A percentile compares a stretch with the other conserved stretches of the same genome.
Evolutionary conservation across 2,888 invertebrate genomes (phyloP).

Genomic region (Hirtodrosophila cameraria): DNA sequence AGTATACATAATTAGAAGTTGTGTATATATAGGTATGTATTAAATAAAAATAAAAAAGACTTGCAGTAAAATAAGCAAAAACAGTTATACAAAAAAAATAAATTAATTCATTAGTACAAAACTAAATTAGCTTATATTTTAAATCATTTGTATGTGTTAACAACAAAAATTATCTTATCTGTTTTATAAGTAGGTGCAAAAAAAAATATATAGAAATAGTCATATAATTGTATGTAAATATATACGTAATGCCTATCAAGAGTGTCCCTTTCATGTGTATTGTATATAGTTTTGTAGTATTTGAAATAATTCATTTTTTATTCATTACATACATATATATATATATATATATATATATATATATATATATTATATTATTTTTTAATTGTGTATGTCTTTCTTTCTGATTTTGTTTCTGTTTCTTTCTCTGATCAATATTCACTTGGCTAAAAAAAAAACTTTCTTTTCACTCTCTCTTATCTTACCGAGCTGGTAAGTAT

Average conservation of each 20-base stretch:
- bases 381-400: slow-evolving; percentile 9
- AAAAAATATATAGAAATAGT: slow-evolving; percentile 24
- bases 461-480: not conserved
- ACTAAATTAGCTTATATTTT: slow-evolving; percentile 61
- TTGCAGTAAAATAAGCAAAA: slow-evolving; percentile 45
- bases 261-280: slow-evolving; percentile 29
- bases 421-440: not conserved
- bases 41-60: slow-evolving; percentile 10
- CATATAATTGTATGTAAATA: slow-evolving; percentile 1
- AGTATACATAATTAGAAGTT: slow-evolving; percentile 10
- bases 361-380: not conserved
- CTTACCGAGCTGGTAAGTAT: slow-evolving; percentile 34
- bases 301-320: slow-evolving; percentile 38
- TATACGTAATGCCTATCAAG: slow-evolving; percentile 46
- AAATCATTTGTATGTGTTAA: slow-evolving; percentile 52
- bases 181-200: slow-evolving; percentile 25
- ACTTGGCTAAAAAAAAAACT: slow-evolving; percentile 16
- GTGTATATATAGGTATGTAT: slow-evolving; percentile 23
- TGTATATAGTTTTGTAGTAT: slow-evolving; percentile 34
- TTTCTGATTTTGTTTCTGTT: not conserved
- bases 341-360: not conserved
- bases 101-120: slow-evolving; percentile 73
- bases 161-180: slow-evolving; percentile 54
- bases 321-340: not conserved
- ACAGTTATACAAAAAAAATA: slow-evolving; percentile 46